Base-by-base conservation (phyloP, 1,140 invertebrate species). In the Chrysomallon squamiferum region DNA sequence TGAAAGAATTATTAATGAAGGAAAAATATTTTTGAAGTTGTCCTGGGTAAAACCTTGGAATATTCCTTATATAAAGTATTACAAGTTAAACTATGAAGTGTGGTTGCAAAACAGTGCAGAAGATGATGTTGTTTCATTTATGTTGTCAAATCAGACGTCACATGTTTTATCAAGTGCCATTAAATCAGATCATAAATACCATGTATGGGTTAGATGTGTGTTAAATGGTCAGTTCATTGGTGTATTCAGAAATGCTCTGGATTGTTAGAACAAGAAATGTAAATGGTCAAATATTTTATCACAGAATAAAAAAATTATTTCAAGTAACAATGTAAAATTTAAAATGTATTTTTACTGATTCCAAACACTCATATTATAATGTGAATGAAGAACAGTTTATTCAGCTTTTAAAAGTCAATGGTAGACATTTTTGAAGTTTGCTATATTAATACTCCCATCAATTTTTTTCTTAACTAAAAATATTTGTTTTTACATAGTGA, bases 31-130 rank as follows among this genome's bases (percentile, higher is more conserved):
- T 15, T 33, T 35, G n/a, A n/a, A 30, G 6, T 69, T 74, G 25
- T 30, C 33, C 3, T 76, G 75, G 75, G 27, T 57, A 20, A 41
- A 47, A n/a, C 74, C 77, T 3, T 74, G 75, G 73, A 77, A 75
- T 45, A 22, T 73, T 3, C 56, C 57, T 7, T 68, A 71, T 29
- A 38, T 71, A 30, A 20, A 57, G 20, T 62, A 35, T 68, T 30
- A 62, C 9, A 61, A 41, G 38, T n/a, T 78, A 5, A 41, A 68
- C 11, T 79, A 76, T 71, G 70, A 74, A 50, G 56, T 81, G 25
- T 22, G 73, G 27, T 7, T 78, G 30, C 72, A 78, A 50, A 59
- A 71, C 18, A 62, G 22, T 9, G 35, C 13, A 3, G 52, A 33
- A 20, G 59, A 58, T 20, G 27, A 52, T 15, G 45, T 27, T 4